These are phyloP conservation scores for Xylota sylvarum DNA, from an alignment of 2,888 invertebrate species.

Conservation along the genomic window DNA sequence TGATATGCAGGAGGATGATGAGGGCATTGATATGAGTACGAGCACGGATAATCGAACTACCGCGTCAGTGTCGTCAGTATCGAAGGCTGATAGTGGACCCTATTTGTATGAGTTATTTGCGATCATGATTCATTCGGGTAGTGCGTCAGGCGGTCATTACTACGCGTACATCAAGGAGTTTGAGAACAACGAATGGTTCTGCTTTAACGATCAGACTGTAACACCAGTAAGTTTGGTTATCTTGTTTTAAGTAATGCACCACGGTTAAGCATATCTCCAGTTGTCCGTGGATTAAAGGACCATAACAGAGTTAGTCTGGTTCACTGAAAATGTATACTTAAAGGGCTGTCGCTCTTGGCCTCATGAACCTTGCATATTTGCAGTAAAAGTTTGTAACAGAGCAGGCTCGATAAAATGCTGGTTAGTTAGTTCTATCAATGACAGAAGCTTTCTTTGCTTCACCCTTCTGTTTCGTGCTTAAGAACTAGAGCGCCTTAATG, in stretches of 20 bases:
- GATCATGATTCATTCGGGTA: conserved; percentile 96
- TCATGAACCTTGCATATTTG: no score
- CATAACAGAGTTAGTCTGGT: no score
- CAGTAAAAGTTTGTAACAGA: no score
- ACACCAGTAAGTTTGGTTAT: conserved; percentile 86
- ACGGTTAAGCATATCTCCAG: no score
- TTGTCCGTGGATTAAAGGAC: no score
- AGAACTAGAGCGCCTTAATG: background rate
- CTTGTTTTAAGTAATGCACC: no score
- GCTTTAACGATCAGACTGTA: conserved; percentile 95
- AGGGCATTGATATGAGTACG: conserved; percentile 88
- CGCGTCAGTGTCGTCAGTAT: conserved; percentile 78
- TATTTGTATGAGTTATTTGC: conserved; percentile 94
- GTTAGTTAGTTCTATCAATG: no score
- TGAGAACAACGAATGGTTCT: conserved; percentile 91
- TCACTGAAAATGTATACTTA: no score
- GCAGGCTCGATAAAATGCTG: no score
- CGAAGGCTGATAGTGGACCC: conserved; percentile 86
- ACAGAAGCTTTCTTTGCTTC: no score
- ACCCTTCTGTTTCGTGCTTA: no score
- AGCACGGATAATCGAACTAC: conserved; percentile 82
- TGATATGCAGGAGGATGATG: conserved; percentile 87
- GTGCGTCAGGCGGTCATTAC: conserved; percentile 95
- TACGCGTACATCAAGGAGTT: conserved; percentile 96
- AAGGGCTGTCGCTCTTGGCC: no score